Evolutionary conservation across 1,140 invertebrate species (phyloP).

Genomic region (Carcinoscorpius rotundicauda): DNA sequence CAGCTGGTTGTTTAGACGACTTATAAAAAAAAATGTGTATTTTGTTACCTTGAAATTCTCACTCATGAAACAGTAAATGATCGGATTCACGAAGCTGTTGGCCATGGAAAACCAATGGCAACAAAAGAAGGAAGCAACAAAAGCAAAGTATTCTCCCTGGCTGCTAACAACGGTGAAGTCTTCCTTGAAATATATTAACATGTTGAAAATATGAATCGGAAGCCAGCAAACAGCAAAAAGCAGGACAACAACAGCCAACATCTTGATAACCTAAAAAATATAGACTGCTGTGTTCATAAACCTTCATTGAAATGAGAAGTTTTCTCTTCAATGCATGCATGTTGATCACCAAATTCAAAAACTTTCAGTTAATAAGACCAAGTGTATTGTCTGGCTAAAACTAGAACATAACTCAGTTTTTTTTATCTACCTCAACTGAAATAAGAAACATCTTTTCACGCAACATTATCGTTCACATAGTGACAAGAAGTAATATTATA

Average conservation of each 20-base stretch:
- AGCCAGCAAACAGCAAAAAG: slow-evolving; percentile 44
- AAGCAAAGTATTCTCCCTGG: slow-evolving; percentile 26
- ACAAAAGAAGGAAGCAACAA: slow-evolving; percentile 35
- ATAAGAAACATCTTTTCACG: too few relatives aligned
- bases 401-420: too few relatives aligned
- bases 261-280: slow-evolving; percentile 40
- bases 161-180: slow-evolving; percentile 17
- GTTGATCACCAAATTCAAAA: not conserved
- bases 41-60: slow-evolving; percentile 70
- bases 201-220: slow-evolving; percentile 36
- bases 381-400: too few relatives aligned
- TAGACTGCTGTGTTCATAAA: not conserved
- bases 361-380: not conserved
- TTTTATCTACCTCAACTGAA: too few relatives aligned
- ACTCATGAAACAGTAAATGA: slow-evolving; percentile 79
- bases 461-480: too few relatives aligned
- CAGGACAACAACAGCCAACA: slow-evolving; percentile 41
- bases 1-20: too few relatives aligned
- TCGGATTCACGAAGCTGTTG: slow-evolving; percentile 74
- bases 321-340: not conserved
- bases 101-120: slow-evolving; percentile 45
- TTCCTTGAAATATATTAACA: slow-evolving; percentile 30
- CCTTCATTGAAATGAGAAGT: not conserved
- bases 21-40: too few relatives aligned
- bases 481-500: too few relatives aligned